Conservation (phyloP, 2,888 invertebrate genomes). For the Elysia crispata region DNA sequence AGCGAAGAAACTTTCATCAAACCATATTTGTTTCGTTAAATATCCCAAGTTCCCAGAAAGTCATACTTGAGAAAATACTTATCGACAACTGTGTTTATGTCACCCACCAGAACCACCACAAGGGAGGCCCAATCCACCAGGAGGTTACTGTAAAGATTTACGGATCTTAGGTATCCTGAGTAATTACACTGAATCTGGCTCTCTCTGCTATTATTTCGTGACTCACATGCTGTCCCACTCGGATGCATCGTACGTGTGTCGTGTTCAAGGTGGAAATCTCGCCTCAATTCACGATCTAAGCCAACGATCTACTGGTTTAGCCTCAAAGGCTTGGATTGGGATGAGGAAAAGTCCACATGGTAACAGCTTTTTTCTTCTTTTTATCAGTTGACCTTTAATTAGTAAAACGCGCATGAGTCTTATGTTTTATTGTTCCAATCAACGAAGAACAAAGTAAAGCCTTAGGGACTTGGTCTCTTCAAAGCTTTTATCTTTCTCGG, state of each 20-base stretch:
- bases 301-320: not conserved
- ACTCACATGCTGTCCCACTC: slow-evolving; percentile 30
- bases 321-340: slow-evolving; percentile 35
- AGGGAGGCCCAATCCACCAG: not conserved
- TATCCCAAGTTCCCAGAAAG: too few relatives aligned
- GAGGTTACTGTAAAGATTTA: slow-evolving; percentile 21
- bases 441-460: too few relatives aligned
- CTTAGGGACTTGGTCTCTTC: too few relatives aligned
- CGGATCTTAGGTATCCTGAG: not conserved
- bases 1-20: too few relatives aligned
- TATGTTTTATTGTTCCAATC: too few relatives aligned
- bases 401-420: too few relatives aligned
- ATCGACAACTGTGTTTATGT: too few relatives aligned
- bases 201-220: slow-evolving; percentile 31
- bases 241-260: slow-evolving; percentile 39
- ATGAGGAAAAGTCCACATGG: slow-evolving; percentile 29
- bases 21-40: too few relatives aligned
- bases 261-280: slow-evolving; percentile 31
- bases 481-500: too few relatives aligned
- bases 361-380: not conserved
- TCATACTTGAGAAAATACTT: too few relatives aligned
- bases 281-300: slow-evolving; percentile 22
- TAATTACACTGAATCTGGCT: slow-evolving; percentile 1
- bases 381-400: too few relatives aligned
- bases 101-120: slow-evolving; percentile 23